These are phyloP conservation scores for Cynodonichthys magdalenae DNA, from an alignment of 2,797 vertebrate species.

Conservation along the genomic window DNA sequence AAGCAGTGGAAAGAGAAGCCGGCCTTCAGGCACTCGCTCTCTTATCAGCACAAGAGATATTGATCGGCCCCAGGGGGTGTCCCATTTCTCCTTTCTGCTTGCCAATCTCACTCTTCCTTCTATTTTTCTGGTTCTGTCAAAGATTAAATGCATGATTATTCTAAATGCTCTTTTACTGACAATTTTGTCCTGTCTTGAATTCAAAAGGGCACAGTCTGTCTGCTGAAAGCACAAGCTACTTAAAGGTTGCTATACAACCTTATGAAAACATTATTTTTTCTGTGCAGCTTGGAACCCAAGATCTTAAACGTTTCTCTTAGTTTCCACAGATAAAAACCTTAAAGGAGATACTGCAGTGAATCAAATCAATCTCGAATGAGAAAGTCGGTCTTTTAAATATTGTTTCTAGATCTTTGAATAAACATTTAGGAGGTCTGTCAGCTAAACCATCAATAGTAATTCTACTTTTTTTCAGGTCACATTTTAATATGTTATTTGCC, in stretches of 20 bases:
- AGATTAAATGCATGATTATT: slow-evolving; percentile 25
- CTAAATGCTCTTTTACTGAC: slow-evolving; percentile 23
- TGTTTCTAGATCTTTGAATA: slow-evolving; percentile 3
- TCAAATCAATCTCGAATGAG: slow-evolving; percentile 33
- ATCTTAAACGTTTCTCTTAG: slow-evolving; percentile 48
- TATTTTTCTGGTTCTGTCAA: slow-evolving; percentile 34
- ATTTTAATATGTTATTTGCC: background rate
- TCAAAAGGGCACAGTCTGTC: slow-evolving; percentile 29
- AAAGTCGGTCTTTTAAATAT: slow-evolving; percentile 40
- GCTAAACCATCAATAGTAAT: slow-evolving; percentile 21
- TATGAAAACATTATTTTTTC: slow-evolving; percentile 45
- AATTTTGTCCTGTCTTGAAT: slow-evolving; percentile 14
- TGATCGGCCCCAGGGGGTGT: slow-evolving; percentile 61
- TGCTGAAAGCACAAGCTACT: background rate
- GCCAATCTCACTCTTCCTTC: slow-evolving; percentile 37
- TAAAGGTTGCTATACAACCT: slow-evolving; percentile 30
- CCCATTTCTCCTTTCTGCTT: slow-evolving; percentile 55
- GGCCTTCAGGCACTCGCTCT: slow-evolving; percentile 65
- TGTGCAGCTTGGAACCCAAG: slow-evolving; percentile 23
- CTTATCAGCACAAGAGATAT: slow-evolving; percentile 66
- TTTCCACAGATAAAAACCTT: slow-evolving; percentile 67
- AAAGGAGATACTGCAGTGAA: slow-evolving; percentile 32
- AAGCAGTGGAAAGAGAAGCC: slow-evolving; percentile 66
- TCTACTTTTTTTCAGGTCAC: background rate
- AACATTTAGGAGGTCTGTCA: background rate